Conservation (phyloP, 2,888 invertebrate species). For the Dysmachus trigonus region DNA sequence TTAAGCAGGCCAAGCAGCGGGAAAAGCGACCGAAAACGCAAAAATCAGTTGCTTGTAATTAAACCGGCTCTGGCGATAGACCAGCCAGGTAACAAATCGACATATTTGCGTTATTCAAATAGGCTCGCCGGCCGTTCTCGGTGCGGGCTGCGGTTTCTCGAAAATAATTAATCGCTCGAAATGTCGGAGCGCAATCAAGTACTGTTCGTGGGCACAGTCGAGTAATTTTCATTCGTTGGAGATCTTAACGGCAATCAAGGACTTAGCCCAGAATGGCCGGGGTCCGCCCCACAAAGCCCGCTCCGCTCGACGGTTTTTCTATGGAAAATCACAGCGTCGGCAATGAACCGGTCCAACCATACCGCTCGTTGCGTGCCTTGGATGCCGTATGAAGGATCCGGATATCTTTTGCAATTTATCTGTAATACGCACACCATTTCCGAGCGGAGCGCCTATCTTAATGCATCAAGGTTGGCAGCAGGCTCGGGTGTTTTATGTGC, state of each 20-base stretch:
- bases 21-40: neutral
- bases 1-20: slow-evolving; percentile 14
- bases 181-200: slow-evolving; percentile 46
- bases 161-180: slow-evolving; percentile 48
- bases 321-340: slow-evolving; percentile 35
- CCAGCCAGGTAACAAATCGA: slow-evolving; percentile 33
- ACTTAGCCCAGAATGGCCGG: slow-evolving; percentile 35
- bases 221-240: slow-evolving; percentile 43
- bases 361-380: slow-evolving; percentile 43
- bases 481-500: slow-evolving; percentile 35
- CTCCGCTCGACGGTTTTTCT: slow-evolving; percentile 11
- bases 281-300: neutral
- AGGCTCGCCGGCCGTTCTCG: neutral
- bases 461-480: slow-evolving; percentile 44
- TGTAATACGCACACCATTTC: slow-evolving; percentile 50
- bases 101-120: slow-evolving; percentile 41
- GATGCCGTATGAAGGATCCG: slow-evolving; percentile 33
- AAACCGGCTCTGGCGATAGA: slow-evolving; percentile 16
- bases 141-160: slow-evolving; percentile 20
- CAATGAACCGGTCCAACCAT: neutral
- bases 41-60: slow-evolving; percentile 38
- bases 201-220: slow-evolving; percentile 16
- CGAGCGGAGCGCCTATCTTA: slow-evolving; percentile 46
- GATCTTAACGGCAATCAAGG: slow-evolving; percentile 49
- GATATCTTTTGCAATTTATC: slow-evolving; percentile 50